These are phyloP conservation scores for Nannobrachium achirus DNA, from an alignment of 2,113 vertebrate genomes.

Conservation along the genomic window DNA sequence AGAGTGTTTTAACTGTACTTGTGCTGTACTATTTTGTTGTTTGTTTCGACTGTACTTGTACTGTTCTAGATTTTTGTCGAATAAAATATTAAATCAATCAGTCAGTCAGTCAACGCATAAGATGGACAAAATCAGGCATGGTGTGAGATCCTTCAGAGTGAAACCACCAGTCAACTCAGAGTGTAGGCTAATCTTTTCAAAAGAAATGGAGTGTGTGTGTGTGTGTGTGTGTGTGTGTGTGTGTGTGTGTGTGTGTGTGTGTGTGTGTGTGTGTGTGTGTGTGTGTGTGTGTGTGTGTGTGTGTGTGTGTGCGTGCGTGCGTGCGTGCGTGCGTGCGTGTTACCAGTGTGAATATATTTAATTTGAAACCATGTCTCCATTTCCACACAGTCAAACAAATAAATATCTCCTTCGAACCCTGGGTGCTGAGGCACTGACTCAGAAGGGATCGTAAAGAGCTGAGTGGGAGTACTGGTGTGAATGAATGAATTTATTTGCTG, in stretches of 20 bases:
- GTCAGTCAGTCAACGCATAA: too few species aligned
- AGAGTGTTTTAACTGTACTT: too few species aligned
- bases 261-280: background rate
- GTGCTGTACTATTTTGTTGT: too few species aligned
- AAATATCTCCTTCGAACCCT: background rate
- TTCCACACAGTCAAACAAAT: slow-evolving; percentile 2
- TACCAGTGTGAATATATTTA: background rate
- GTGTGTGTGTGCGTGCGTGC: background rate
- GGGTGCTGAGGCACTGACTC: background rate
- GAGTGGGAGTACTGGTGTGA: background rate
- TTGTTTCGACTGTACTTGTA: too few species aligned
- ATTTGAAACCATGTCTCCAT: background rate
- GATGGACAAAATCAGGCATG: background rate
- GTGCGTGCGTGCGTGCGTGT: background rate
- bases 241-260: background rate
- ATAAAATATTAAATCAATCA: too few species aligned
- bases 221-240: slow-evolving; percentile 1
- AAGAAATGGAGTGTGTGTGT: background rate
- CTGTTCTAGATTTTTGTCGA: too few species aligned
- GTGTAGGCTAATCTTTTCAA: too few species aligned
- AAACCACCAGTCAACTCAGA: too few species aligned
- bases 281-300: background rate
- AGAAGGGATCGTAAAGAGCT: background rate
- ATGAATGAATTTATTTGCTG: too few species aligned
- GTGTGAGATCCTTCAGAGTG: background rate